Evolutionary conservation across 2,113 vertebrate genomes (phyloP).

Genomic region (Dipodomys stephensi): DNA sequence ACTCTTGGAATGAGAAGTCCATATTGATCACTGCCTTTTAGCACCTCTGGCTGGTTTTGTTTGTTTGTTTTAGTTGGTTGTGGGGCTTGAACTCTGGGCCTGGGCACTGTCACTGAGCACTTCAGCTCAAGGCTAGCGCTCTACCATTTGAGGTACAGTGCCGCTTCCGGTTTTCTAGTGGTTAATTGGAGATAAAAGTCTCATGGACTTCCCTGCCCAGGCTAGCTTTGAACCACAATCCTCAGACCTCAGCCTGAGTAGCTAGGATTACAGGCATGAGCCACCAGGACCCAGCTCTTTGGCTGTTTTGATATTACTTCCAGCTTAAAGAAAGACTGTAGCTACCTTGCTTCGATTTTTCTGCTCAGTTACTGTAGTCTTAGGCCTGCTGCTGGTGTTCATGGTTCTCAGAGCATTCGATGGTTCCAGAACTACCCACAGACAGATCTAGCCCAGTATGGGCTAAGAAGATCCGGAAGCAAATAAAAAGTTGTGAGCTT

Average conservation of each 20-base stretch:
- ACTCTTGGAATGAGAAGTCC: slow-evolving; percentile 53
- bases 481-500: slow-evolving; percentile 37
- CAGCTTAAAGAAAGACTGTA: not conserved
- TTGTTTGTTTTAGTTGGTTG: too few relatives aligned
- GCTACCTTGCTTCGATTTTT: slow-evolving; percentile 61
- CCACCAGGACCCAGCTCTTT: too few relatives aligned
- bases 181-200: too few relatives aligned
- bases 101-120: too few relatives aligned
- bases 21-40: slow-evolving; percentile 25
- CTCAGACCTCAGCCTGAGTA: too few relatives aligned
- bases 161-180: too few relatives aligned
- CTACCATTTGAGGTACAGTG: too few relatives aligned
- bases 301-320: slow-evolving; percentile 70
- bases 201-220: too few relatives aligned
- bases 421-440: slow-evolving; percentile 77
- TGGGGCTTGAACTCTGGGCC: too few relatives aligned
- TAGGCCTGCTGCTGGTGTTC: slow-evolving; percentile 65
- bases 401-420: slow-evolving; percentile 77
- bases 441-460: slow-evolving; percentile 70
- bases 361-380: slow-evolving; percentile 79
- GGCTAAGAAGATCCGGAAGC: slow-evolving; percentile 42
- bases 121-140: too few relatives aligned
- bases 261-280: too few relatives aligned
- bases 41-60: slow-evolving; percentile 43
- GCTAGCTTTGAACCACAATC: too few relatives aligned